These are phyloP conservation scores for Mesitornis unicolor DNA, from an alignment of 2,113 vertebrate species.

Conservation along the genomic window DNA sequence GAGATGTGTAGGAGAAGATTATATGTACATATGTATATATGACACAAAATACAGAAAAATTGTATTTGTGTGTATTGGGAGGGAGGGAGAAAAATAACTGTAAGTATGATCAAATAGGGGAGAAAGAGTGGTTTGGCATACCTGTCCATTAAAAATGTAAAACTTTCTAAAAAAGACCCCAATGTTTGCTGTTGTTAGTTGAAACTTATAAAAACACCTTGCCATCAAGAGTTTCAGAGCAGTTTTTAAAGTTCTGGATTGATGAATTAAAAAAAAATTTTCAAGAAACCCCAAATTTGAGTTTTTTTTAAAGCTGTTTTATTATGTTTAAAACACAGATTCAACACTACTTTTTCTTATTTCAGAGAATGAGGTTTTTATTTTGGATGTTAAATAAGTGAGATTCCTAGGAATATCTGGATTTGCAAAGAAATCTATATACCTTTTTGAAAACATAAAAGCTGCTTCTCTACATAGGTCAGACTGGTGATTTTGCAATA, in stretches of 20 bases:
- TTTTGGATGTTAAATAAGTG: neutral
- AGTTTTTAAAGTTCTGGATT: neutral
- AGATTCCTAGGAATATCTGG: neutral
- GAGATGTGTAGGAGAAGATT: neutral
- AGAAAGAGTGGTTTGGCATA: neutral
- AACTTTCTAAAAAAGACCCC: neutral
- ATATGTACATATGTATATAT: neutral
- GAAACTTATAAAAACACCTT: neutral
- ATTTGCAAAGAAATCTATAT: neutral
- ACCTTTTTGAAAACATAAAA: neutral
- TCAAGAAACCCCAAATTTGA: neutral
- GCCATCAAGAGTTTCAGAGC: neutral
- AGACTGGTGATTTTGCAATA: neutral
- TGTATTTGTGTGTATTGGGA: neutral
- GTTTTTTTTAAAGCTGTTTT: neutral
- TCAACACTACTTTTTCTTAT: neutral
- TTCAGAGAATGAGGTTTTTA: neutral
- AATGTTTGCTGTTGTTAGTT: rapidly evolving
- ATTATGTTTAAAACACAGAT: neutral
- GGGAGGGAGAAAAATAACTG: neutral
- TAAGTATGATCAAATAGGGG: neutral
- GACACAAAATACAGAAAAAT: neutral
- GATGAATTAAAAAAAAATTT: neutral
- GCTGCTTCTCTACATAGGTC: neutral
- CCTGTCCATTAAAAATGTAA: neutral